phyloP scores from a whole-genome alignment of 2,888 invertebrate genomes.

The Perdita meconis region DNA sequence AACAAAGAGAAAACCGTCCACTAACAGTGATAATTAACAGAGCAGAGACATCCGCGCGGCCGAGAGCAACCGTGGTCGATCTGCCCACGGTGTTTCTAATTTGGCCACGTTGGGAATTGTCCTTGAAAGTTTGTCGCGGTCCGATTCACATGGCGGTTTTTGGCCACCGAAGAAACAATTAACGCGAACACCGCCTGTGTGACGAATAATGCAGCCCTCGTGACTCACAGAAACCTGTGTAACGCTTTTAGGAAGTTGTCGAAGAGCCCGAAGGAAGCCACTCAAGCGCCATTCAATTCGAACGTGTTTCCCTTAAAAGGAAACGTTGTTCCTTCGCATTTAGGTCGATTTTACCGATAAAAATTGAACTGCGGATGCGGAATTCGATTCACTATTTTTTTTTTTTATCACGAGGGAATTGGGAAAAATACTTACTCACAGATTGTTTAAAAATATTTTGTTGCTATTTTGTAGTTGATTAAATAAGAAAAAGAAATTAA shows the following conservation, averaged over 20 bases:
- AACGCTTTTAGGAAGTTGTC: conserved; percentile 34
- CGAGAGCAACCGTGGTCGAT: conserved; percentile 22
- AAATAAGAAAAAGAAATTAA: too few species aligned
- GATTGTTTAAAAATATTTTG: too few species aligned
- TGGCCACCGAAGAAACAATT: conserved; percentile 45
- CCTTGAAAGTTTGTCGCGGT: conserved; percentile 34
- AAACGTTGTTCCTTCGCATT: not conserved
- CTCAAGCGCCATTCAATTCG: not conserved
- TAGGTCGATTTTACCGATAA: not conserved
- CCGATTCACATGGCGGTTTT: conserved; percentile 24
- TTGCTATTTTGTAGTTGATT: too few species aligned
- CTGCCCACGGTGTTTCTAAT: conserved; percentile 35
- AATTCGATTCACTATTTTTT: not conserved
- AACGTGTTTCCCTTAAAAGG: not conserved
- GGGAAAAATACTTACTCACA: too few species aligned
- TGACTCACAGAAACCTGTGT: conserved; percentile 37
- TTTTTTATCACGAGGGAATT: too few species aligned
- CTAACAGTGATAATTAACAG: not conserved
- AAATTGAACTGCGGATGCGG: not conserved
- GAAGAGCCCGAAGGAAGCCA: conserved; percentile 9
- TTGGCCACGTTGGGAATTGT: conserved; percentile 32
- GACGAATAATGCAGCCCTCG: conserved; percentile 36
- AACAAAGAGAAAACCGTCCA: conserved; percentile 8
- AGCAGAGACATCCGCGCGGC: conserved; percentile 11
- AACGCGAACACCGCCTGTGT: conserved; percentile 34